Conservation (phyloP, 2,888 invertebrate species). For the Gerris lacustris region DNA sequence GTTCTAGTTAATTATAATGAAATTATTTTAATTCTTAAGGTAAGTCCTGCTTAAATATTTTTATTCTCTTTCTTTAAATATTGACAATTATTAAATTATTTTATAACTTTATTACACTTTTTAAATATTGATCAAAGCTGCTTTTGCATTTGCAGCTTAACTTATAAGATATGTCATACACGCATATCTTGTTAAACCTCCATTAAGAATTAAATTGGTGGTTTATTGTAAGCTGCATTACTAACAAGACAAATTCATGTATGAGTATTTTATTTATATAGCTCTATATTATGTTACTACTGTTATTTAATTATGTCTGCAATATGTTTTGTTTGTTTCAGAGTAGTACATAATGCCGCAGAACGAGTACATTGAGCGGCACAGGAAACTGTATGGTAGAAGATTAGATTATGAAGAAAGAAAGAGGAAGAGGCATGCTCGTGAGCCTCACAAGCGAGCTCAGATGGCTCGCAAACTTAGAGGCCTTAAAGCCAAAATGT, state of each 20-base stretch:
- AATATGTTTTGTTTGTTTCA: not conserved
- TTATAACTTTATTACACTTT: not conserved
- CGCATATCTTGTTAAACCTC: no score
- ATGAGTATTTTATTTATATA: no score
- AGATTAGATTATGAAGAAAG: constrained; percentile 95
- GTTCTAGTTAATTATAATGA: not conserved
- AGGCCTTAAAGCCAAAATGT: constrained; percentile 94
- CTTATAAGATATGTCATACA: no score
- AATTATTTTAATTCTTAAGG: not conserved
- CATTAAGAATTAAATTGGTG: no score
- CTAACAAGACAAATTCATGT: no score
- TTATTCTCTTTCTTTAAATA: not conserved
- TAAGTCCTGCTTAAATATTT: not conserved
- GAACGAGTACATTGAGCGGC: constrained; percentile 98
- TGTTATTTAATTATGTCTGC: not conserved
- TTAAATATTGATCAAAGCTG: not conserved
- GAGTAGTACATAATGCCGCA: constrained; percentile 65
- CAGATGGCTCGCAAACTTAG: constrained; percentile 82
- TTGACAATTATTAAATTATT: not conserved
- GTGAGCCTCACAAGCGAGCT: constrained; percentile 82
- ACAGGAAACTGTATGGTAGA: constrained; percentile 89
- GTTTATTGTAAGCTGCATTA: no score
- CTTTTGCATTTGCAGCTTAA: not conserved
- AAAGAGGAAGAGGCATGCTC: constrained; percentile 87
- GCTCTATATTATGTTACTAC: not conserved